These are phyloP conservation scores for Tenthredo notha DNA, from an alignment of 2,888 invertebrate genomes.

Conservation along the genomic window DNA sequence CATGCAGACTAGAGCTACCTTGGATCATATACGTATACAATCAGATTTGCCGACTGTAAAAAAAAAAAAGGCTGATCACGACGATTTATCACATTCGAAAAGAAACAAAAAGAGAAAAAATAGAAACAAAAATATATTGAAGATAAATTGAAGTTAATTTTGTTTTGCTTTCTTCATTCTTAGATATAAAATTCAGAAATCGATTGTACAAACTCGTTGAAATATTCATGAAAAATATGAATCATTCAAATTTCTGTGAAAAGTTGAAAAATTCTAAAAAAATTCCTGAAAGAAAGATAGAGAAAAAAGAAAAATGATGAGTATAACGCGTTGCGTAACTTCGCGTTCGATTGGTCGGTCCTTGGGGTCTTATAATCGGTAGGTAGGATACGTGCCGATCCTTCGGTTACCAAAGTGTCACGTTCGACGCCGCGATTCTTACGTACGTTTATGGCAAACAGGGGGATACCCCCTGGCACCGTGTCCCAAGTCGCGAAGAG, in stretches of 20 bases:
- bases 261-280: too few species aligned
- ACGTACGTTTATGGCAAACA: constrained; percentile 41
- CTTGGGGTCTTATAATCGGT: constrained; percentile 18
- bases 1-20: neutral
- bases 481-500: neutral
- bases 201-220: too few species aligned
- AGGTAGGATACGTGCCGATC: constrained; percentile 24
- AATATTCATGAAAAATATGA: neutral
- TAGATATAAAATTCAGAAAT: neutral
- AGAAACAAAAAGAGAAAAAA: neutral
- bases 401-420: constrained; percentile 40
- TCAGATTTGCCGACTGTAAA: neutral
- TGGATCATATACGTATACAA: neutral
- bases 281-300: neutral
- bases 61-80: neutral
- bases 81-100: neutral
- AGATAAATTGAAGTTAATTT: neutral
- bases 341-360: constrained; percentile 6
- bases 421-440: constrained; percentile 49
- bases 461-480: neutral
- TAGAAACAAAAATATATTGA: neutral
- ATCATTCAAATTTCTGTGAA: neutral
- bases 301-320: neutral
- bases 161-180: neutral
- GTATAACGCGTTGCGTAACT: neutral